Evolutionary conservation across 2,888 invertebrate species (phyloP), one percentile per base, ranked within the genome.

Genomic region (Sylvicola cinctus): DNA sequence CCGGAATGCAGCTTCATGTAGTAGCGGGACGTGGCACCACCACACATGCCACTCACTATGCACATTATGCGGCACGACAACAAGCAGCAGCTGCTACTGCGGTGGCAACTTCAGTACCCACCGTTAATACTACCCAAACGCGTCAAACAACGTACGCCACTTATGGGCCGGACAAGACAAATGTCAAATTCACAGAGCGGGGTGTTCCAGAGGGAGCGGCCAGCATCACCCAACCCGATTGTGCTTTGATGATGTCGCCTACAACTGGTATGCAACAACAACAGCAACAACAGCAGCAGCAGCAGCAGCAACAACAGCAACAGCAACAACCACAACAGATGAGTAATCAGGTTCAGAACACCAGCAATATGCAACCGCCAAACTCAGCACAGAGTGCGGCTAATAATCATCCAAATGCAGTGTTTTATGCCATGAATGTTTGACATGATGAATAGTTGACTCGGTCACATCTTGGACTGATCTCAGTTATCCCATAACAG

Each of bases 161-260:
- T 15, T 28, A 33, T 12, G 16, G 49, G 49, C 25, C 49, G 51
- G 33, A 52, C 16, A 15, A 31, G 12, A 32, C 29, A n/a, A n/a
- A n/a, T 11, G 17, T 32, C 6, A 36, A 36, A 28, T 36, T 32
- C 14, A 27, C 33, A 38, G 75, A 76, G 47, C 62, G 77, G 16
- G 76, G 76, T 2, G 74, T 71, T 3, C 77, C 83, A 2, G 77
- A 77, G 50, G 78, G 77, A 8, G 72, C 20, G 20, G 73, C 77
- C 2, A 72, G 78, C 33, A 73, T 70, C 2, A 10, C 29, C 5
- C 32, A 32, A 35, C 53, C 53, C 41, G 50, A 52, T 43, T 43
- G 50, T 46, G 45, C 50, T 46, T 35, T 46, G 45, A 46, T 56
- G 48, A 55, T 61, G 33, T 61, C 62, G 3, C 60, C 61, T 16